Conservation (phyloP, 2,797 vertebrate species). For the Clarias laeviceps region DNA sequence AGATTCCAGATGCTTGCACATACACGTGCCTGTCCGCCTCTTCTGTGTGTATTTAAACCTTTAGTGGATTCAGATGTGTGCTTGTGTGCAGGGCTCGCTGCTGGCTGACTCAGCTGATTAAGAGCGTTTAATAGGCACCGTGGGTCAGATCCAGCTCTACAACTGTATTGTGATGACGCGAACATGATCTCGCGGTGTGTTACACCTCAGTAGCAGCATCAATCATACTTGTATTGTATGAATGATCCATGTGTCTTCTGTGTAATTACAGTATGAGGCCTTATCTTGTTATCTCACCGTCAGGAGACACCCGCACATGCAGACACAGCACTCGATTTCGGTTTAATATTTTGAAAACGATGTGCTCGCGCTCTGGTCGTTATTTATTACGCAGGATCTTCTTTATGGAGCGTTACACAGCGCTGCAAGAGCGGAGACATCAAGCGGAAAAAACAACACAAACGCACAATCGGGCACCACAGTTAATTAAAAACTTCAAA, state of each 20-base stretch:
- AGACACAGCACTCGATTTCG: too few species aligned
- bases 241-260: not conserved
- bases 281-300: not conserved
- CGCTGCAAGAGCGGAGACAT: not conserved
- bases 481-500: not conserved
- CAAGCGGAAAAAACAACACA: not conserved
- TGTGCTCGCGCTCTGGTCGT: not conserved
- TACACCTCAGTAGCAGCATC: not conserved
- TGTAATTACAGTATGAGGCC: not conserved
- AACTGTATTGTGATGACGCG: slow-evolving; percentile 56
- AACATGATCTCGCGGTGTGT: slow-evolving; percentile 10
- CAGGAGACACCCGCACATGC: not conserved
- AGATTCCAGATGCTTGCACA: slow-evolving; percentile 72
- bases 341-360: not conserved
- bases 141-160: slow-evolving; percentile 57
- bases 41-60: slow-evolving; percentile 36
- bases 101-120: slow-evolving; percentile 71
- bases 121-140: slow-evolving; percentile 65
- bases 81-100: slow-evolving; percentile 26
- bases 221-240: slow-evolving; percentile 11
- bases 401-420: not conserved
- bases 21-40: slow-evolving; percentile 54
- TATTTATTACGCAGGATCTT: not conserved
- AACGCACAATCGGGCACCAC: not conserved
- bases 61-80: slow-evolving; percentile 36